These are phyloP conservation scores for Pogona vitticeps DNA, from an alignment of 2,113 vertebrate species.

Conservation along the genomic window DNA sequence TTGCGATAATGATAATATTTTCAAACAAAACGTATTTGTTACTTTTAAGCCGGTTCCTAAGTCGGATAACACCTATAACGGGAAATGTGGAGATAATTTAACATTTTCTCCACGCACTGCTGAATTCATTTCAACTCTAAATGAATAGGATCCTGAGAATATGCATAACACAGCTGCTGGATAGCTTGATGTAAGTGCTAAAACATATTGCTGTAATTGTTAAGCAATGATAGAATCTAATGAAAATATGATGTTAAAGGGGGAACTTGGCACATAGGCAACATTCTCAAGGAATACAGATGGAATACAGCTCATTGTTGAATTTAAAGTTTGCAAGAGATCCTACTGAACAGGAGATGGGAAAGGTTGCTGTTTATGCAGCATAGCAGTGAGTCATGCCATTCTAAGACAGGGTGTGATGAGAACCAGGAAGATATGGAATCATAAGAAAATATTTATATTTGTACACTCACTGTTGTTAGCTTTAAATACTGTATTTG, in stretches of 20 bases:
- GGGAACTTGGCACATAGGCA: not conserved
- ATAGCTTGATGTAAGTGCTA: not conserved
- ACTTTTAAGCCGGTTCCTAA: not conserved
- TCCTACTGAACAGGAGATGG: not conserved
- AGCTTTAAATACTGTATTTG: too few species aligned
- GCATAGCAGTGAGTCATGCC: too few species aligned
- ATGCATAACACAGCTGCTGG: not conserved
- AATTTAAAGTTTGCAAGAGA: not conserved
- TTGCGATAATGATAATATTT: not conserved
- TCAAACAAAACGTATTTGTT: too few species aligned
- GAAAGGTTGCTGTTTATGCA: constrained; percentile 43
- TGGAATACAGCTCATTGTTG: not conserved
- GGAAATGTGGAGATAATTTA: not conserved
- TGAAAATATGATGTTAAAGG: not conserved
- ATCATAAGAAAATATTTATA: too few species aligned
- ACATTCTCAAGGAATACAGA: not conserved
- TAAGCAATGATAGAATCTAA: not conserved
- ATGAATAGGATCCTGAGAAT: not conserved
- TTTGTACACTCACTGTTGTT: too few species aligned
- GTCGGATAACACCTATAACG: not conserved
- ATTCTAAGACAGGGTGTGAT: too few species aligned
- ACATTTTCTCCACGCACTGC: not conserved
- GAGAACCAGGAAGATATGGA: too few species aligned
- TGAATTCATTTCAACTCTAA: not conserved
- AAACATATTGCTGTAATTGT: not conserved